phyloP scores from a whole-genome alignment of 1,140 invertebrate genomes.

The Magallana gigas region DNA sequence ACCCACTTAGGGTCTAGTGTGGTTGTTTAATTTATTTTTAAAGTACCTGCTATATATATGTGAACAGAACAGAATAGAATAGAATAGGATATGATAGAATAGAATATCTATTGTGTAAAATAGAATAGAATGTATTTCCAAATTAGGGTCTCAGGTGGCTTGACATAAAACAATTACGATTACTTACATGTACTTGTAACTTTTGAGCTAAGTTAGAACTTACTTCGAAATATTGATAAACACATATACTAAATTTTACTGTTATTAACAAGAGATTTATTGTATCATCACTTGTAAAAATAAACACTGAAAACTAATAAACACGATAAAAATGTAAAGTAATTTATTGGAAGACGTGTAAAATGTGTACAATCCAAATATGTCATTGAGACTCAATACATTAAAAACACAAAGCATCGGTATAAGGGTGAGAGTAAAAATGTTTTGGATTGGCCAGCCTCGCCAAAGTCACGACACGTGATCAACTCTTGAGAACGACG shows the following conservation, averaged over 20 bases:
- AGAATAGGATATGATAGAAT: no score
- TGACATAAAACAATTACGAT: background rate
- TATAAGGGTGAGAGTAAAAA: no score
- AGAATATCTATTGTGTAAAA: no score
- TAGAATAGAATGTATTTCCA: background rate
- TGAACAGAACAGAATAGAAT: no score
- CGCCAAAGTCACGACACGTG: slow-evolving; percentile 1
- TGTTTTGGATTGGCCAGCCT: no score
- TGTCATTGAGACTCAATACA: background rate
- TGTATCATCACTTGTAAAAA: background rate
- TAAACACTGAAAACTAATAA: background rate
- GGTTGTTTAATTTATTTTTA: no score
- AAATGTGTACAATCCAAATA: background rate
- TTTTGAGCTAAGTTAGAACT: no score
- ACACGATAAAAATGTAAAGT: background rate
- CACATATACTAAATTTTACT: background rate
- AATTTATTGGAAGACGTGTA: background rate
- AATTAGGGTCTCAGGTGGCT: background rate
- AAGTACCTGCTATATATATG: no score
- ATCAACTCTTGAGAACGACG: slow-evolving; percentile 47
- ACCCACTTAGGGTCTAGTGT: no score
- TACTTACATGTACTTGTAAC: no score
- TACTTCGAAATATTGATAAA: no score
- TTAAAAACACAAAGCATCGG: no score
- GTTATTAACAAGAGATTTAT: background rate